phyloP scores from a whole-genome alignment of 2,888 invertebrate species.

The Chloroclysta siterata region DNA sequence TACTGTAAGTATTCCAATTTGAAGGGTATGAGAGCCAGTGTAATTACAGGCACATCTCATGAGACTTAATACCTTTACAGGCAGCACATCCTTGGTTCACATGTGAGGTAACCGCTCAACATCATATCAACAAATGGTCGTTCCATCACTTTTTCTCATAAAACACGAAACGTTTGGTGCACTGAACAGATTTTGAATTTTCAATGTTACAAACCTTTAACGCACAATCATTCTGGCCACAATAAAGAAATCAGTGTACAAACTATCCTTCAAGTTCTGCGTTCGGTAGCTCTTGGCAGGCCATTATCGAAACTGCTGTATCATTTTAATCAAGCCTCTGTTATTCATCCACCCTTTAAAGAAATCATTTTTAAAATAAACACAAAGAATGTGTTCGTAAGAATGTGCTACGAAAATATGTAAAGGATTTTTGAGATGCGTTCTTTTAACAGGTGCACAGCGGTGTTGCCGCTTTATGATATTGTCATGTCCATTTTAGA shows the following conservation, averaged over 20 bases:
- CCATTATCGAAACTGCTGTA: constrained; percentile 59
- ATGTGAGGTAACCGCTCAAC: too few relatives aligned
- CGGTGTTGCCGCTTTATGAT: constrained; percentile 44
- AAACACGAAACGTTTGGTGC: neutral
- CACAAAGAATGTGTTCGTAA: constrained; percentile 67
- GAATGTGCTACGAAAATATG: constrained; percentile 79
- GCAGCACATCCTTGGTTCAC: too few relatives aligned
- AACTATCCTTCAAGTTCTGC: constrained; percentile 45
- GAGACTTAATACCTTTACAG: too few relatives aligned
- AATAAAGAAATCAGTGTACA: constrained; percentile 55
- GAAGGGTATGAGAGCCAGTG: too few relatives aligned
- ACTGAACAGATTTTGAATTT: neutral
- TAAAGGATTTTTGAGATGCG: constrained; percentile 69
- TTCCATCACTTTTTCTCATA: too few relatives aligned
- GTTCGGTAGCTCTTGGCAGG: constrained; percentile 56
- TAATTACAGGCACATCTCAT: too few relatives aligned
- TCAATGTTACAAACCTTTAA: constrained; percentile 7
- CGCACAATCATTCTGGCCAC: constrained; percentile 42
- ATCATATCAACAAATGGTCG: too few relatives aligned
- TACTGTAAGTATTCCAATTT: too few relatives aligned
- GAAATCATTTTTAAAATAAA: constrained; percentile 63
- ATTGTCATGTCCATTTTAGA: constrained; percentile 4
- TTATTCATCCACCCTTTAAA: constrained; percentile 61
- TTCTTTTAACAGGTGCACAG: constrained; percentile 76
- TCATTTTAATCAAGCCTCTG: constrained; percentile 73